Evolutionary conservation across 2,888 invertebrate species (phyloP).

Genomic region (Harpalus rubripes): DNA sequence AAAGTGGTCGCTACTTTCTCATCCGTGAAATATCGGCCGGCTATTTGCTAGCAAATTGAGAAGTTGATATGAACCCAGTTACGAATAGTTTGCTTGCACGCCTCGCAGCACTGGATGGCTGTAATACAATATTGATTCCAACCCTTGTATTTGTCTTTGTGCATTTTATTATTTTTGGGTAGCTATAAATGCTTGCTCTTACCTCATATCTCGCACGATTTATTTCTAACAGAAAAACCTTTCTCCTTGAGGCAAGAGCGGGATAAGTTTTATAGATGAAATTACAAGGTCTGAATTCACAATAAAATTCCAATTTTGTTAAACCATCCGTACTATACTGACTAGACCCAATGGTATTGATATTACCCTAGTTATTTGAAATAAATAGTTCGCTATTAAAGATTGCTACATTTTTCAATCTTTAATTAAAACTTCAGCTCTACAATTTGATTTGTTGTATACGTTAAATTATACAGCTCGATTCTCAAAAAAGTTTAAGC

Average conservation of each 20-base stretch:
- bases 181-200: slow-evolving; percentile 20
- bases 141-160: slow-evolving; percentile 29
- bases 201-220: slow-evolving; percentile 37
- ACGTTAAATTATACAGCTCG: too few relatives aligned
- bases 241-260: neutral
- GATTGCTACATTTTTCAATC: neutral
- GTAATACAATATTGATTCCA: slow-evolving; percentile 32
- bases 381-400: too few relatives aligned
- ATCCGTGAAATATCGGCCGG: slow-evolving; percentile 56
- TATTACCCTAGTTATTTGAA: too few relatives aligned
- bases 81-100: slow-evolving; percentile 36
- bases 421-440: too few relatives aligned
- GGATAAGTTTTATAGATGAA: neutral
- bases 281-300: neutral
- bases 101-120: neutral
- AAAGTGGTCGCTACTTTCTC: slow-evolving; percentile 61
- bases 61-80: slow-evolving; percentile 61
- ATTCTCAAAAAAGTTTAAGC: too few relatives aligned
- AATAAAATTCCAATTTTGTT: neutral
- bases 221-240: neutral
- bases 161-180: slow-evolving; percentile 36
- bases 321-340: neutral
- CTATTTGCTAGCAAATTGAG: slow-evolving; percentile 62
- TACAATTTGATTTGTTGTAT: too few relatives aligned
- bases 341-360: too few relatives aligned